Conservation (phyloP, 2,113 vertebrate genomes). For the Dipodomys spectabilis region DNA sequence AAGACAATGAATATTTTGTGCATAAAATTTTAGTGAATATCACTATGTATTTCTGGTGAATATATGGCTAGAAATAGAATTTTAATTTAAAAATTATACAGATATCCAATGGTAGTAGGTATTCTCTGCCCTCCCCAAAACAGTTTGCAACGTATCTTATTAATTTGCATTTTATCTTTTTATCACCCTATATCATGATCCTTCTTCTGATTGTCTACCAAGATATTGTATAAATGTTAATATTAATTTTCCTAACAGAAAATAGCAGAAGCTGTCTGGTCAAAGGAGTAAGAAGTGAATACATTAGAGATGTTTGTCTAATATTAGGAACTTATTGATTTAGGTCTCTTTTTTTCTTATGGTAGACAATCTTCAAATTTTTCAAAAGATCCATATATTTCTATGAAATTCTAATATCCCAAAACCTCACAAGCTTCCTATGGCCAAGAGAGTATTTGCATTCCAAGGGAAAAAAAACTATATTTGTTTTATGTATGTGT, state of each 20-base stretch:
- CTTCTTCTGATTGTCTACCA: neutral
- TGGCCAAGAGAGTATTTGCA: neutral
- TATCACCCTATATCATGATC: neutral
- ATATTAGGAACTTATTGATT: neutral
- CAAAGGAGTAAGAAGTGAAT: neutral
- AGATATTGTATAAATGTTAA: neutral
- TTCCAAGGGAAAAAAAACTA: neutral
- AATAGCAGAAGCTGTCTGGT: neutral
- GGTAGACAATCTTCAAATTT: neutral
- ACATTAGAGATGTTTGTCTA: neutral
- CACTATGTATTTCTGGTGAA: neutral
- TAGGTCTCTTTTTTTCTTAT: neutral
- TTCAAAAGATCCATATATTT: neutral
- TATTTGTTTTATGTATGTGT: too few relatives aligned
- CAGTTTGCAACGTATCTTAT: neutral
- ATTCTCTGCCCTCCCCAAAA: neutral
- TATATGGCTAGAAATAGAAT: neutral
- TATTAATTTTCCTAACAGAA: neutral
- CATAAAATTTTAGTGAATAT: neutral
- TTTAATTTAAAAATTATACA: neutral
- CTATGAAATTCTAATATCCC: neutral
- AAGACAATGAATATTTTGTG: neutral
- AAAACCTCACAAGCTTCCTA: neutral
- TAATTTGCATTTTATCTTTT: constrained; percentile 12
- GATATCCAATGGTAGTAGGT: neutral